Conservation (phyloP, 2,888 invertebrate species). For the Nematopogon swammerdamellus region DNA sequence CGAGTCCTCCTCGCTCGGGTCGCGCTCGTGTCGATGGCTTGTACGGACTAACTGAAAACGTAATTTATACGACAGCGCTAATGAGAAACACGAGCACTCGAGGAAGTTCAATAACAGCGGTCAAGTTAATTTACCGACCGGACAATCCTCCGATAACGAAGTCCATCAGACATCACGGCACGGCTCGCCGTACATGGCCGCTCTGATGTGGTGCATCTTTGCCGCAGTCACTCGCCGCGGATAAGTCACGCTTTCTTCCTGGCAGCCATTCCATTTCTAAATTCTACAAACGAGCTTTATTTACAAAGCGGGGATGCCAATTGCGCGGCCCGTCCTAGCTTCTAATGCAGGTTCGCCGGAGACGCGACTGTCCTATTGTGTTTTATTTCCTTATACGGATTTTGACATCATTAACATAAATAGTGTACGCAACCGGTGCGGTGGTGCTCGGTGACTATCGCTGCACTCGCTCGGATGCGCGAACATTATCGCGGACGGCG, state of each 20-base stretch:
- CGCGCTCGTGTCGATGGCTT: not conserved
- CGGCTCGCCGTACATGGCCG: conserved; percentile 32
- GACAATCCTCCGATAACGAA: conserved; percentile 23
- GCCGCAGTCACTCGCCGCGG: conserved; percentile 23
- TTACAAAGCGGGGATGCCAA: conserved; percentile 47
- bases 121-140: conserved; percentile 25
- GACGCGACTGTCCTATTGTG: conserved; percentile 51
- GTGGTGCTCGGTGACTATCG: conserved; percentile 30
- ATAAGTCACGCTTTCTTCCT: conserved; percentile 41
- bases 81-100: not conserved
- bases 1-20: conserved; percentile 1
- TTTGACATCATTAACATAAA: conserved; percentile 51
- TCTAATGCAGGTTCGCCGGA: conserved; percentile 32
- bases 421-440: conserved; percentile 38
- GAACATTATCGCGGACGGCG: not conserved
- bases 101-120: not conserved
- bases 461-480: conserved; percentile 13
- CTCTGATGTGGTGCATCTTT: conserved; percentile 27
- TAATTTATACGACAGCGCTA: not conserved
- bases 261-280: conserved; percentile 39
- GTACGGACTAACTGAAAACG: not conserved
- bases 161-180: conserved; percentile 33
- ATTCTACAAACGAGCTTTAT: conserved; percentile 49
- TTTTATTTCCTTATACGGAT: conserved; percentile 47
- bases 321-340: conserved; percentile 36